Base-by-base conservation (phyloP, 2,888 invertebrate genomes). In the Pyrrhosoma nymphula region DNA sequence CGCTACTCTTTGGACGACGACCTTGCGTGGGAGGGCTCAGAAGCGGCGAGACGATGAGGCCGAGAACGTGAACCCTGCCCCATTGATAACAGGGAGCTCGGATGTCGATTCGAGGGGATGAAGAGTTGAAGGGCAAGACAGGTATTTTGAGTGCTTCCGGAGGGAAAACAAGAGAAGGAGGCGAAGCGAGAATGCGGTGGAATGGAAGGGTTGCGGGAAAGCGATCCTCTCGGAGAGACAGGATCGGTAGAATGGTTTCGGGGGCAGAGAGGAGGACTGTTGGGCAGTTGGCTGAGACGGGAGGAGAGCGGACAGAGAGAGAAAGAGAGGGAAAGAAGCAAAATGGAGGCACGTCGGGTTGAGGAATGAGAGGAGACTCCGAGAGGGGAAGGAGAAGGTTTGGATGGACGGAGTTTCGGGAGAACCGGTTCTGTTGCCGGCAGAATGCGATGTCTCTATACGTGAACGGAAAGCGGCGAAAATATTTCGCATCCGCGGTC, bases 361-460 rank as follows among this genome's bases (percentile, higher is more conserved):
- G 90, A 56, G n/a, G 60, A 60, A 60, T 60, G 12, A 3, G 60
- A 60, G 60, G 16, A 14, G 47, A 8, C n/a, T n/a, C 55, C 30
- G 56, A 39, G 69, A 63, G 35, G 69, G 89, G 35, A 16, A 26
- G 55, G 56, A 56, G 89, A 23, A n/a, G 56, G 56, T 16, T n/a
- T 14, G 55, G 93, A 93, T n/a, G 63, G 93, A 69, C 47, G n/a
- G 75, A 69, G 69, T 63, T 93, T 93, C 69, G 63, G 69, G 93
- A 47, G 69, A 93, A 93, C 93, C 93, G 93, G 93, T 93, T 93
- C 47, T 69, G 47, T 69, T 26, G 93, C 39, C 39, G 26, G 63
- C 26, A 93, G 63, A 47, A 69, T 55, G 75, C 93, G 93, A 93
- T 93, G 69, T 93, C 93, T 93, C 93, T 93, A 93, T 93, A 93